A percentile compares a stretch with the other conserved stretches of the same genome.
These are phyloP conservation scores for Pogonomyrmex barbatus DNA, from an alignment of 1,140 invertebrate species.

Conservation along the genomic window DNA sequence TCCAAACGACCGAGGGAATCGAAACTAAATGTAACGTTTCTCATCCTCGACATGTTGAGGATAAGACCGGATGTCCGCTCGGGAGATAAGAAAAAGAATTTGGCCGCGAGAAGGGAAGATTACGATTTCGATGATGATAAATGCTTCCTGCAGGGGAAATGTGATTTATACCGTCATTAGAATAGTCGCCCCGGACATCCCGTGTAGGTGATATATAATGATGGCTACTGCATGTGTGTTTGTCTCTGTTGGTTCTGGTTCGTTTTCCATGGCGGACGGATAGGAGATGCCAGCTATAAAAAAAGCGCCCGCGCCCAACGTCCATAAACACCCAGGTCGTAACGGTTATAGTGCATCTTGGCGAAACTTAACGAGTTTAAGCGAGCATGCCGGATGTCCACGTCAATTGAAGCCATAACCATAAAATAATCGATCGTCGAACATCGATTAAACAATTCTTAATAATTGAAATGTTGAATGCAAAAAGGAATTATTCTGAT, in stretches of 20 bases:
- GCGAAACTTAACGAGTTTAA: neutral
- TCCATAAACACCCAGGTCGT: constrained; percentile 55
- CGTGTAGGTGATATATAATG: constrained; percentile 77
- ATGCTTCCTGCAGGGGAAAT: constrained; percentile 72
- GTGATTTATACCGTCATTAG: constrained; percentile 81
- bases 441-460: neutral
- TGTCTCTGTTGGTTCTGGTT: constrained; percentile 32
- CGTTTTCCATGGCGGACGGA: constrained; percentile 38
- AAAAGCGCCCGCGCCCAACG: constrained; percentile 59
- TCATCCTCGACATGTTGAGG: constrained; percentile 51
- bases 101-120: constrained; percentile 19
- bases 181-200: constrained; percentile 72
- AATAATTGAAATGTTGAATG: constrained; percentile 4
- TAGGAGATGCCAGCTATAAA: constrained; percentile 40
- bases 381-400: neutral
- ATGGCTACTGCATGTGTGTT: constrained; percentile 65
- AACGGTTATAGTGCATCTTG: neutral
- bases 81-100: constrained; percentile 41
- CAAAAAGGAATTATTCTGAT: neutral
- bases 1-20: neutral
- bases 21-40: constrained; percentile 38
- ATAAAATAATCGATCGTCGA: neutral
- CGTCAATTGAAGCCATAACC: neutral
- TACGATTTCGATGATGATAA: constrained; percentile 79
- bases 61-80: constrained; percentile 9